Evolutionary conservation across 2,797 vertebrate species (phyloP).

Genomic region (Micropoecilia bifurca): DNA sequence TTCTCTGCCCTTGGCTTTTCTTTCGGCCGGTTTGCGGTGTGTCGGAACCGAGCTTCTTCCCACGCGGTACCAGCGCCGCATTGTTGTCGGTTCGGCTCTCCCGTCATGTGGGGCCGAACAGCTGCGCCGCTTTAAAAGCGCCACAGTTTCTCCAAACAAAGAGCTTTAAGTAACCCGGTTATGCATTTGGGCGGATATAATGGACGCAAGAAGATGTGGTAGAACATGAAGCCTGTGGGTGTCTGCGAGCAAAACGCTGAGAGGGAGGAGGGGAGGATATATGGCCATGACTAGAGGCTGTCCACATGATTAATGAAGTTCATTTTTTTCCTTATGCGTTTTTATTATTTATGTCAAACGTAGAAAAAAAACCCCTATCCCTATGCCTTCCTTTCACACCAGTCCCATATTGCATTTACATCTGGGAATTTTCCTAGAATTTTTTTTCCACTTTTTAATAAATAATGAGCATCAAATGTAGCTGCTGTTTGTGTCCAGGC

Average conservation of each 20-base stretch:
- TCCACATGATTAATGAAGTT: not conserved
- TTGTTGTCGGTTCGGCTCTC: slow-evolving; percentile 33
- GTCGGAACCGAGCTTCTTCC: slow-evolving; percentile 14
- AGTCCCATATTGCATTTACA: not conserved
- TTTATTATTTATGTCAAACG: not conserved
- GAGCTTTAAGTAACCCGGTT: slow-evolving; percentile 22
- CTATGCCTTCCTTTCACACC: too few species aligned
- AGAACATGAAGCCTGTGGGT: not conserved
- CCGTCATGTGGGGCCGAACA: slow-evolving; percentile 47
- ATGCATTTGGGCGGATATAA: not conserved
- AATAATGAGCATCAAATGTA: too few species aligned
- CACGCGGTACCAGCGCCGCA: slow-evolving; percentile 33
- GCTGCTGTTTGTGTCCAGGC: not conserved
- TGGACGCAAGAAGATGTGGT: not conserved
- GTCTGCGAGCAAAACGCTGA: not conserved
- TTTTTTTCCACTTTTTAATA: not conserved
- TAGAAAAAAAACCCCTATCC: not conserved
- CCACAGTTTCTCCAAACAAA: slow-evolving; percentile 35
- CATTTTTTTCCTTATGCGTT: not conserved
- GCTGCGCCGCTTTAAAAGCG: slow-evolving; percentile 40
- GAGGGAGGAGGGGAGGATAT: not conserved
- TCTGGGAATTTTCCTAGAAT: not conserved
- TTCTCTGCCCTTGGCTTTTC: not conserved
- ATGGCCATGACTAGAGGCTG: not conserved
- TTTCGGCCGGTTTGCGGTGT: not conserved